A percentile compares a stretch with the other conserved stretches of the same genome.
Conservation (phyloP, 1,140 invertebrate genomes). For the Drosophila neocordata region DNA sequence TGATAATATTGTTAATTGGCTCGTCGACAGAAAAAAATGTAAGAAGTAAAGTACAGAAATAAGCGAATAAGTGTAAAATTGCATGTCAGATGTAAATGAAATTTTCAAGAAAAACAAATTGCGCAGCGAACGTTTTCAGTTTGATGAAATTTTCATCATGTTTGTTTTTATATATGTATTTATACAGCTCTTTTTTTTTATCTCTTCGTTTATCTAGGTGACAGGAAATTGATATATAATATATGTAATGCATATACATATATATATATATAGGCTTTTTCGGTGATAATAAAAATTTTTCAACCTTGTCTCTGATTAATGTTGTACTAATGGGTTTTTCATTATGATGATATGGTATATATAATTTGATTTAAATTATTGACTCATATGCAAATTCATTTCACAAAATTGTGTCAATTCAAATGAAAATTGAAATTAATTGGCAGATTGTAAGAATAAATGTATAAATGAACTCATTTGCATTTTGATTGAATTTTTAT, state of each 20-base stretch:
- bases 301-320: conserved; percentile 34
- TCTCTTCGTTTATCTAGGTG: background rate
- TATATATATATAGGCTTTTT: conserved; percentile 19
- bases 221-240: conserved; percentile 6
- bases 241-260: background rate
- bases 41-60: background rate
- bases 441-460: conserved; percentile 2
- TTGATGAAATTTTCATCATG: background rate
- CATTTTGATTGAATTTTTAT: conserved; percentile 41
- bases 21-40: background rate
- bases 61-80: background rate
- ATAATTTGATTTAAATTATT: conserved; percentile 26
- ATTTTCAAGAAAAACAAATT: conserved; percentile 61
- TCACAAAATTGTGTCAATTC: conserved; percentile 6
- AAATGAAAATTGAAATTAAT: conserved; percentile 17
- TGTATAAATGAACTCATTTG: conserved; percentile 32
- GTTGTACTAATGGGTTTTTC: conserved; percentile 31
- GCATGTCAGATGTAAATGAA: conserved; percentile 44
- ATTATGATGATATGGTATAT: conserved; percentile 12
- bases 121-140: conserved; percentile 46
- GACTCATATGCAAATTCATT: conserved; percentile 14
- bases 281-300: conserved; percentile 35
- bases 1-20: conserved; percentile 9
- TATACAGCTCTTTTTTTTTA: background rate
- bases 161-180: background rate